Conservation (phyloP, 1,140 invertebrate genomes). For the Galendromus occidentalis region DNA sequence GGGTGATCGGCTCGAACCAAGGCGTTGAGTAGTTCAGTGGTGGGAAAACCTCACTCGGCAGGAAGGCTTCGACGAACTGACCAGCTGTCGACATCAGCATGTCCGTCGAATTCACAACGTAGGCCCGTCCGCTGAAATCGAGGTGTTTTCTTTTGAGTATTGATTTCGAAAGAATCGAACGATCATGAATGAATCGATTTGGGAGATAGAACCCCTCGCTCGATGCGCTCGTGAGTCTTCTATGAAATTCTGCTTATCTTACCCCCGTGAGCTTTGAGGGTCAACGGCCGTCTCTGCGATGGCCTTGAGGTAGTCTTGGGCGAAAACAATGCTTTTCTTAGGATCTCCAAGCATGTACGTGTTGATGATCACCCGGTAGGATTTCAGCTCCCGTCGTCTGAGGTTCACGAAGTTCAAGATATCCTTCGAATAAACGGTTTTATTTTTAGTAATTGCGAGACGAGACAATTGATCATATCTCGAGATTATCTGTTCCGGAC, state of each 20-base stretch:
- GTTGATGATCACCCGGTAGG: not conserved
- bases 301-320: not conserved
- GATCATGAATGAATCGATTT: not conserved
- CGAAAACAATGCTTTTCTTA: slow-evolving; percentile 7
- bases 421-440: not conserved
- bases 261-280: not conserved
- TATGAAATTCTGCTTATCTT: not conserved
- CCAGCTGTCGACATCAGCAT: not conserved
- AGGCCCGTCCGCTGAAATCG: not conserved
- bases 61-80: not conserved
- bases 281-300: not conserved
- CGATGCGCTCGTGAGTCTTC: not conserved
- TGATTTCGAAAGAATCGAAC: too few relatives aligned
- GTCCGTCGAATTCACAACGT: not conserved
- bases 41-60: not conserved
- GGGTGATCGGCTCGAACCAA: slow-evolving; percentile 1
- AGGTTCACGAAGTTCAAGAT: not conserved
- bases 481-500: too few relatives aligned
- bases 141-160: too few relatives aligned
- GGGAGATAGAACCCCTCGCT: not conserved
- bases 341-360: slow-evolving; percentile 2
- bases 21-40: not conserved
- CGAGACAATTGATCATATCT: too few relatives aligned
- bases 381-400: not conserved
- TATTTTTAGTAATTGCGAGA: not conserved